phyloP scores from a whole-genome alignment of 2,888 invertebrate species.

The Mythimna lalbum region DNA sequence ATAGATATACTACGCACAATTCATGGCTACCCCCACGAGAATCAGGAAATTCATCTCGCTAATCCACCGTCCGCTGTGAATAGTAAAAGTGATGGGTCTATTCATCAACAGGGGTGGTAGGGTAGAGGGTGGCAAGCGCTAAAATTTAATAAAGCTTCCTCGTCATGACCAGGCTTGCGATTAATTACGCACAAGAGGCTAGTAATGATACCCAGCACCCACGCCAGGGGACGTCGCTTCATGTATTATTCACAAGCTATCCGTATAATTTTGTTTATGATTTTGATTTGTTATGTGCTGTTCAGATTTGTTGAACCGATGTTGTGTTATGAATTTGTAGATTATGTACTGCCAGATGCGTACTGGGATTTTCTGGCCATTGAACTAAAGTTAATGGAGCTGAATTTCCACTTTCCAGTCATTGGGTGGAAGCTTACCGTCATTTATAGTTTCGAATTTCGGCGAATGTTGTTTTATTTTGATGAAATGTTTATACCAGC shows the following conservation, averaged over 20 bases:
- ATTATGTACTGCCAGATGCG: conserved; percentile 32
- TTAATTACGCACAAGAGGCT: conserved; percentile 89
- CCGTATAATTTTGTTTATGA: conserved; percentile 65
- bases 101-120: conserved; percentile 77
- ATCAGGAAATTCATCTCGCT: conserved; percentile 88
- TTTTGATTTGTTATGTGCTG: conserved; percentile 54
- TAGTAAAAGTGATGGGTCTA: conserved; percentile 90
- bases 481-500: neutral
- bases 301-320: conserved; percentile 41
- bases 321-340: conserved; percentile 34
- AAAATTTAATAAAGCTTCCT: conserved; percentile 90
- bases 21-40: conserved; percentile 77
- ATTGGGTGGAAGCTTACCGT: conserved; percentile 1
- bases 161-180: conserved; percentile 83
- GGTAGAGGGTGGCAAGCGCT: conserved; percentile 81
- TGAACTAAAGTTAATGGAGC: conserved; percentile 18
- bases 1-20: conserved; percentile 74
- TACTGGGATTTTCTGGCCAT: conserved; percentile 26
- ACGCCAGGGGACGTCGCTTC: conserved; percentile 68
- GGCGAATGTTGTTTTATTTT: neutral
- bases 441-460: conserved; percentile 6
- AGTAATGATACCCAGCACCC: conserved; percentile 79
- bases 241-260: conserved; percentile 78
- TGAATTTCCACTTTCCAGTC: conserved; percentile 20
- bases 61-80: conserved; percentile 87